Evolutionary conservation across 2,888 invertebrate species (phyloP), one percentile per base, ranked within the genome.

Genomic region (Andricus curvator): DNA sequence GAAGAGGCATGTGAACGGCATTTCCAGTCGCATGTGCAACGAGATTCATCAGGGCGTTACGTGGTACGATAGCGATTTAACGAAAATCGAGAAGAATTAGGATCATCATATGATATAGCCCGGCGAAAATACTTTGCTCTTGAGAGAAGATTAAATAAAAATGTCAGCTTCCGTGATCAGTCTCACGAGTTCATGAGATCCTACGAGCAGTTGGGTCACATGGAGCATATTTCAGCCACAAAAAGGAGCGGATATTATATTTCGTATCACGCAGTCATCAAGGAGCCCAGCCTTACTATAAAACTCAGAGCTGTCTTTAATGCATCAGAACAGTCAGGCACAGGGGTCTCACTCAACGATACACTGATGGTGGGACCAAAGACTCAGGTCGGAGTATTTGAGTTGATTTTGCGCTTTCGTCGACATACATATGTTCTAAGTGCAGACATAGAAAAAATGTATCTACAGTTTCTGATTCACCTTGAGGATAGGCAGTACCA

Each of bases 31-130:
- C 13, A 51, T 51, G 51, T 37, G 37, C 37, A 37, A 51, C 17
- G n/a, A 1, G 2, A 15, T 4, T 25, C 78, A 37, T 4, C 37
- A 9, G 78, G 80, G 1, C 60, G 62, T 33, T 80, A 77, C 25
- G 65, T 65, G 4, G 74, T 80, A 13, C 65, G 74, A 15, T 44
- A 78, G 51, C 78, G 80, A 29, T 82, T 82, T 65, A 79, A 74
- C 4, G 25, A 80, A 2, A 78, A 68, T 1, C 29, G 41, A n/a
- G 3, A 13, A 1, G 68, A 64, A 20, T 41, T 80, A 0, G 78
- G 80, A 17, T 22, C 78, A n/a, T 78, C 82, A 9, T 37, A 25
- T 41, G 5, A 37, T 17, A 78, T 9, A 9, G 80, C 80, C 1
- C 9, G 22, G 8, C 60, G 64, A 29, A 44, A 66, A 51, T 80